These are phyloP conservation scores for Drosophila repleta DNA, from an alignment of 1,140 invertebrate species.

Conservation along the genomic window DNA sequence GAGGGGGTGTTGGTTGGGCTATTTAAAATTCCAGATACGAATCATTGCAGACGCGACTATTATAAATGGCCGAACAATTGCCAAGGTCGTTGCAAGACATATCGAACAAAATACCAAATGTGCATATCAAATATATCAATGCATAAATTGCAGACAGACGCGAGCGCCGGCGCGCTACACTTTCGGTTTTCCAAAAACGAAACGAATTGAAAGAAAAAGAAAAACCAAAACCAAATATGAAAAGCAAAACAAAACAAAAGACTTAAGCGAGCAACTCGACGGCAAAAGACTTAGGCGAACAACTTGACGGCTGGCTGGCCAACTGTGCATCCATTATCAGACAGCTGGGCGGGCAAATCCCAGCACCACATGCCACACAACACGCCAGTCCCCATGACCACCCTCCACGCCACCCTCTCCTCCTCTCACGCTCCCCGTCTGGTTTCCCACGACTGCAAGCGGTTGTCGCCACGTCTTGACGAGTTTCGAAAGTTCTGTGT, in stretches of 20 bases:
- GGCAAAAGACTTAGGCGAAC: constrained; percentile 47
- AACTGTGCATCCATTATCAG: constrained; percentile 6
- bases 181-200: constrained; percentile 20
- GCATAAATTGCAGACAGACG: constrained; percentile 8
- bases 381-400: neutral
- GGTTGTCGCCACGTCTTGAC: neutral
- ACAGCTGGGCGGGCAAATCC: neutral
- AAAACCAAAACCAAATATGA: constrained; percentile 24
- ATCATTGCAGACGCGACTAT: constrained; percentile 61
- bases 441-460: constrained; percentile 27
- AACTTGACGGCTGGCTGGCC: constrained; percentile 15
- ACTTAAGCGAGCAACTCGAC: constrained; percentile 61
- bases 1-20: constrained; percentile 31
- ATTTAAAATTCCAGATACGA: constrained; percentile 75
- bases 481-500: constrained; percentile 23
- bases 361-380: neutral
- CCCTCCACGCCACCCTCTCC: neutral
- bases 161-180: neutral
- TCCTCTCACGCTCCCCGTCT: neutral
- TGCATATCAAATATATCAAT: constrained; percentile 19
- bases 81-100: constrained; percentile 60
- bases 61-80: constrained; percentile 65
- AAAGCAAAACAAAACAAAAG: constrained; percentile 53
- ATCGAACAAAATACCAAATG: constrained; percentile 41
- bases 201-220: constrained; percentile 1